Conservation (phyloP, 2,113 vertebrate species). For the Sialia sialis region DNA sequence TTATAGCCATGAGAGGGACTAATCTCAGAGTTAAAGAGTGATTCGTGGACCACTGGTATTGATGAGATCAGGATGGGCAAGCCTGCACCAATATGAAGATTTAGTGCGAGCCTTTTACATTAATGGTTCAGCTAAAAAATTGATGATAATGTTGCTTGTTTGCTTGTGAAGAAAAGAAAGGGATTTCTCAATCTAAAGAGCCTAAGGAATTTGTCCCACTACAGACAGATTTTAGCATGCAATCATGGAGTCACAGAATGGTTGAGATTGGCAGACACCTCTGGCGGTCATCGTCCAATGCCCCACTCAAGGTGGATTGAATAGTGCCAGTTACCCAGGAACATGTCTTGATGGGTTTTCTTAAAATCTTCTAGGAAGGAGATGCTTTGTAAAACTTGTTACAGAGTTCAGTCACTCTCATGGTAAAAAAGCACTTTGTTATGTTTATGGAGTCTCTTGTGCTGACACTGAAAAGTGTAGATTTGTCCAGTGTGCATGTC, state of each 20-base stretch:
- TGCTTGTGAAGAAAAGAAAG: background rate
- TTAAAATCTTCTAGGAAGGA: background rate
- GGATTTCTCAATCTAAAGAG: background rate
- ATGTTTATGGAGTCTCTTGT: background rate
- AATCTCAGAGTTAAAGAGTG: background rate
- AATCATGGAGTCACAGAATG: background rate
- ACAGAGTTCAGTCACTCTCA: background rate
- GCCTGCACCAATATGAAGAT: background rate
- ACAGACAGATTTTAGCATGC: background rate
- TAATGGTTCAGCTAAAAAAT: background rate
- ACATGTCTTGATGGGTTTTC: fast-evolving
- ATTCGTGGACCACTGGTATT: background rate
- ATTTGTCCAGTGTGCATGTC: background rate
- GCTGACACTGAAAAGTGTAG: background rate
- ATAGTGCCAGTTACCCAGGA: background rate
- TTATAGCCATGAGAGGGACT: background rate
- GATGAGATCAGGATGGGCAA: background rate
- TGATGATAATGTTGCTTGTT: background rate
- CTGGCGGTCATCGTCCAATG: fast-evolving
- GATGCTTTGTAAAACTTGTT: background rate
- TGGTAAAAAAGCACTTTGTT: background rate
- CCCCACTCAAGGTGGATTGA: background rate
- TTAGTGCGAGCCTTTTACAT: background rate
- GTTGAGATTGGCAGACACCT: background rate
- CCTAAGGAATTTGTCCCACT: background rate